A percentile compares a stretch with the other conserved stretches of the same genome.
Evolutionary conservation across 2,113 vertebrate species (phyloP).

Genomic region (Reinhardtius hippoglossoides): DNA sequence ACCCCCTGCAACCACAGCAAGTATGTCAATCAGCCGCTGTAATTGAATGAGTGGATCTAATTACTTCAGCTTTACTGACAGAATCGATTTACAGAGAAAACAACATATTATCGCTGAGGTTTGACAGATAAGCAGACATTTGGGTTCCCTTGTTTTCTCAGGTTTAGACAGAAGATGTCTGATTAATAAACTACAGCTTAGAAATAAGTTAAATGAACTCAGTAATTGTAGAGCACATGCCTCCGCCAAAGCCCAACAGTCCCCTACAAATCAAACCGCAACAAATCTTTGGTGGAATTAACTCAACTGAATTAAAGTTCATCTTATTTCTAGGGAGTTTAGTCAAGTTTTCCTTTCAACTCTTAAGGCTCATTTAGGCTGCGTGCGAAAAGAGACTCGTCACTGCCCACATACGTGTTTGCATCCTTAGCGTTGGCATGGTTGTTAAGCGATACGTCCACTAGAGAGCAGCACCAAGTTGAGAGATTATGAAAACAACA

Average conservation of each 20-base stretch:
- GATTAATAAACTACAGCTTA: neutral
- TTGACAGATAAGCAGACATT: neutral
- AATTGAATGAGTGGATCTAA: neutral
- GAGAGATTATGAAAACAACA: neutral
- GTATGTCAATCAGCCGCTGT: constrained; percentile 79
- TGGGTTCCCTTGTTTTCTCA: neutral
- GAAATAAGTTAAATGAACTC: neutral
- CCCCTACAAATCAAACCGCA: no score
- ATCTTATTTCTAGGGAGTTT: neutral
- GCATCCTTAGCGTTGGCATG: neutral
- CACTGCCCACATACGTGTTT: no score
- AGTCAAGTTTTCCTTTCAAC: constrained; percentile 1
- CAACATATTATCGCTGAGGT: neutral
- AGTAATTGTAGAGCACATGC: neutral
- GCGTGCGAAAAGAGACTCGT: no score
- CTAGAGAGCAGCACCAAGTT: neutral
- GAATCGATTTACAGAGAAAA: neutral
- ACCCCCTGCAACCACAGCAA: constrained; percentile 81
- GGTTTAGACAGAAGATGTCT: neutral
- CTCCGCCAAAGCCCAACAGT: no score
- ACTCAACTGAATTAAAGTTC: neutral
- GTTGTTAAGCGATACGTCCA: neutral
- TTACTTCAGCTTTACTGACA: constrained; percentile 5
- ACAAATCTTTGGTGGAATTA: neutral
- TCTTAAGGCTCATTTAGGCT: neutral